Conservation (phyloP, 92 coral and sea anemone genomes). For the Isaurus tuberculatus region DNA sequence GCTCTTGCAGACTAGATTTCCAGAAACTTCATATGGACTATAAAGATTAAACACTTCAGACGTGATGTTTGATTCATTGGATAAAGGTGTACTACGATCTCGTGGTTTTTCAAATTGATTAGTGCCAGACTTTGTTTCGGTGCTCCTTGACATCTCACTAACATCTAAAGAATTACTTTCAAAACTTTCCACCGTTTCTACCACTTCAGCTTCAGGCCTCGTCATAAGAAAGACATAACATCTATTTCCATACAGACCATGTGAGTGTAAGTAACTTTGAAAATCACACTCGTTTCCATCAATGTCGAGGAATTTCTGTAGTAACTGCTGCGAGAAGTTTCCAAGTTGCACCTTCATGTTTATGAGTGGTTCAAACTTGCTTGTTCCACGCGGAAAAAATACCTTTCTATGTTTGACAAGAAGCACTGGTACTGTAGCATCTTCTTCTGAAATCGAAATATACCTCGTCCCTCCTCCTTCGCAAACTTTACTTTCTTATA, state of each 20-base stretch:
- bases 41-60: constrained; percentile 18
- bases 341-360: constrained; percentile 37
- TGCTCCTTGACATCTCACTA: neutral
- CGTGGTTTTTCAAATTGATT: constrained; percentile 9
- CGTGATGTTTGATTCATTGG: neutral
- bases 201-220: constrained; percentile 21
- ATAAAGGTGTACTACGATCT: constrained; percentile 11
- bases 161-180: neutral
- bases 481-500: constrained; percentile 33
- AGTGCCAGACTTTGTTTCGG: neutral
- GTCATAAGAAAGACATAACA: constrained; percentile 24
- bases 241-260: constrained; percentile 30
- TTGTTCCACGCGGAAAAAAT: constrained; percentile 42
- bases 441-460: constrained; percentile 4
- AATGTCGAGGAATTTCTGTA: constrained; percentile 31
- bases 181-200: neutral
- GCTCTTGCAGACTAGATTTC: neutral
- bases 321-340: constrained; percentile 39
- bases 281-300: constrained; percentile 43
- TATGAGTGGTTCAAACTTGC: constrained; percentile 22
- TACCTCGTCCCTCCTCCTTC: constrained; percentile 48
- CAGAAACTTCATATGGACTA: constrained; percentile 16
- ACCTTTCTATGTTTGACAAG: constrained; percentile 17
- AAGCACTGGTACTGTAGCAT: constrained; percentile 6
- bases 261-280: constrained; percentile 2